Evolutionary conservation across 2,113 vertebrate species (phyloP).

Genomic region (Orycteropus afer): DNA sequence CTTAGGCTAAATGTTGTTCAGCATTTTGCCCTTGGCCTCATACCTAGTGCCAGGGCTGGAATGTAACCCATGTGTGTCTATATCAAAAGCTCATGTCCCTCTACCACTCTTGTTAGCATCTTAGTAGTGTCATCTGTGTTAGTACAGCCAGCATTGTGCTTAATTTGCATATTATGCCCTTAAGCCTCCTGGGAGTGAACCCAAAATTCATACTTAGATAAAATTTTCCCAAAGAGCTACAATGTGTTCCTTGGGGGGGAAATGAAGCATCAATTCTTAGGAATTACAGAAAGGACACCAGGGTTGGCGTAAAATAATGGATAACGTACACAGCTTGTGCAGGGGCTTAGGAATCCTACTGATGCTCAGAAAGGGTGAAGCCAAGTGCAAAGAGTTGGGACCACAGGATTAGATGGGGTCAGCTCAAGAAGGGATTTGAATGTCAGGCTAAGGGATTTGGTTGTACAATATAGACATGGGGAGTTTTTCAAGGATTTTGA

Average conservation of each 20-base stretch:
- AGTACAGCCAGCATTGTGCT: neutral
- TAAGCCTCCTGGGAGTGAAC: neutral
- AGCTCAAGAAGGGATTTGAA: neutral
- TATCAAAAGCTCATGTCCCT: neutral
- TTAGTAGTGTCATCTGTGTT: neutral
- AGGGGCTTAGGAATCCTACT: accelerated
- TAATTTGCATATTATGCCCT: neutral
- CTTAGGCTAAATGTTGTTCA: neutral
- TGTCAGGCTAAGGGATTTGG: neutral
- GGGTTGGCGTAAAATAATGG: neutral
- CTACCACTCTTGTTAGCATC: neutral
- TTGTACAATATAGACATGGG: neutral
- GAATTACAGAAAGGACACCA: accelerated
- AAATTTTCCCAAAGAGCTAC: neutral
- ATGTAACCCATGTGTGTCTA: accelerated
- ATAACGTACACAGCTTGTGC: accelerated
- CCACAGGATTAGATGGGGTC: neutral
- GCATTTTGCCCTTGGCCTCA: neutral
- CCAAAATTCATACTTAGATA: neutral
- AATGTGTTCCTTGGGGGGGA: neutral
- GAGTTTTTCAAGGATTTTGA: neutral
- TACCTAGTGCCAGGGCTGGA: neutral
- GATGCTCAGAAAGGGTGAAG: neutral
- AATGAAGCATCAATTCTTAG: neutral
- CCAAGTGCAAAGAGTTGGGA: neutral